A percentile compares a stretch with the other conserved stretches of the same genome.
These are phyloP conservation scores for Rhinella marina DNA, from an alignment of 2,797 vertebrate species.

Conservation along the genomic window DNA sequence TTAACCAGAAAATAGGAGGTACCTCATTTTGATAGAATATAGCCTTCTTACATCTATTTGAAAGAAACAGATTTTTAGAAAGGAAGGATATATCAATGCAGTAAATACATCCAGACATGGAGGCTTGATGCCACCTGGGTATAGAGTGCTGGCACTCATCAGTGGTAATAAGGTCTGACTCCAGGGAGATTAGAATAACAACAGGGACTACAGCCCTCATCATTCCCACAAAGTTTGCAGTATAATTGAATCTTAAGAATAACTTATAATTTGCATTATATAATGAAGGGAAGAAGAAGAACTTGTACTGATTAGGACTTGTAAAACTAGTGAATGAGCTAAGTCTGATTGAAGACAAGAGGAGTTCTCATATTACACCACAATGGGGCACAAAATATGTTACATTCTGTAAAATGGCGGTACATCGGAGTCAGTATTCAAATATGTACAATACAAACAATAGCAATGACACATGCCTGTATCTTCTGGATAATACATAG, in stretches of 20 bases:
- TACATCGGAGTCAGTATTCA: too few species aligned
- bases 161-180: conserved; percentile 16
- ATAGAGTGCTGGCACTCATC: neutral
- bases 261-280: conserved; percentile 22
- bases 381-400: neutral
- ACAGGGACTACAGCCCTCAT: conserved; percentile 13
- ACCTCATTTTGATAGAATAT: too few species aligned
- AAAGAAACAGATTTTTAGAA: neutral
- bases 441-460: too few species aligned
- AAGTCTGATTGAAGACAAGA: neutral
- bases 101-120: conserved; percentile 1
- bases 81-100: neutral
- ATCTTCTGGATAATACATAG: too few species aligned
- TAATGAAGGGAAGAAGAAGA: conserved; percentile 1
- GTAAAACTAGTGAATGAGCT: neutral
- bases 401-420: neutral
- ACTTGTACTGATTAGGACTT: conserved; percentile 15
- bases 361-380: neutral
- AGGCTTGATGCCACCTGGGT: neutral
- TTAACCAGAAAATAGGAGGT: too few species aligned
- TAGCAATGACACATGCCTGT: too few species aligned
- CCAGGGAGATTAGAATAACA: conserved; percentile 13
- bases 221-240: neutral
- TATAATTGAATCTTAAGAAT: neutral
- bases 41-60: neutral